phyloP scores from a whole-genome alignment of 1,140 invertebrate genomes.

The Drosophila seguyi region DNA sequence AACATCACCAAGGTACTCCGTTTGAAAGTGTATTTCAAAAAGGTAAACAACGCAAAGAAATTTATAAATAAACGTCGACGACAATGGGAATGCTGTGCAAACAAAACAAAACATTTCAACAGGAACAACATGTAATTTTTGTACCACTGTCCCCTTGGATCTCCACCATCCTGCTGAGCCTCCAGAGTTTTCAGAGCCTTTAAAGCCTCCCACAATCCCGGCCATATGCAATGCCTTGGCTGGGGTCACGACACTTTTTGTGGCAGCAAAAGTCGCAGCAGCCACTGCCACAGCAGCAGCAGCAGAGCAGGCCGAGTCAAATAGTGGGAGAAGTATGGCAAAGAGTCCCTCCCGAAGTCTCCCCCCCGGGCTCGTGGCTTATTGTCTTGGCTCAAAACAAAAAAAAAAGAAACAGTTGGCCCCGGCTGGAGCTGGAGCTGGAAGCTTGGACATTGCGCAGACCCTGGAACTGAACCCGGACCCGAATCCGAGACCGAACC shows the following conservation, averaged over 20 bases:
- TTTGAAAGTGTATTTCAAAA: constrained; percentile 47
- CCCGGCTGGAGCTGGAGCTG: constrained; percentile 62
- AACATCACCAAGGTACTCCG: neutral
- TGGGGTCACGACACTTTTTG: constrained; percentile 84
- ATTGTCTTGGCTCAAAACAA: constrained; percentile 57
- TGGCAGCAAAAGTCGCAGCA: constrained; percentile 59
- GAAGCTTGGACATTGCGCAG: constrained; percentile 68
- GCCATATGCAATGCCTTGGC: constrained; percentile 76
- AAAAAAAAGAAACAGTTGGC: constrained; percentile 7
- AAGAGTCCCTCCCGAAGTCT: constrained; percentile 61
- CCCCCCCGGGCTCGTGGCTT: constrained; percentile 56
- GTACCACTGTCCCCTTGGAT: constrained; percentile 38
- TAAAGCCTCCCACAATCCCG: constrained; percentile 50
- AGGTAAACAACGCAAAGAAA: constrained; percentile 44
- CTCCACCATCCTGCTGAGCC: constrained; percentile 12
- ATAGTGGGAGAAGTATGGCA: constrained; percentile 84
- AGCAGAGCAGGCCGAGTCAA: constrained; percentile 62
- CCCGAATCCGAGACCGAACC: constrained; percentile 22
- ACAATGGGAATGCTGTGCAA: constrained; percentile 73
- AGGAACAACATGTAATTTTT: constrained; percentile 84
- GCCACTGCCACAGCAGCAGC: constrained; percentile 30
- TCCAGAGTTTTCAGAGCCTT: constrained; percentile 17
- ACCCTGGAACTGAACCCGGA: constrained; percentile 43
- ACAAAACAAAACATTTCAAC: constrained; percentile 80
- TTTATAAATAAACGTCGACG: constrained; percentile 78